Percentiles rank a stretch among this genome's conserved stretches.
Evolutionary conservation across 2,797 vertebrate species (phyloP).

Genomic region (Glyptemys insculpta): DNA sequence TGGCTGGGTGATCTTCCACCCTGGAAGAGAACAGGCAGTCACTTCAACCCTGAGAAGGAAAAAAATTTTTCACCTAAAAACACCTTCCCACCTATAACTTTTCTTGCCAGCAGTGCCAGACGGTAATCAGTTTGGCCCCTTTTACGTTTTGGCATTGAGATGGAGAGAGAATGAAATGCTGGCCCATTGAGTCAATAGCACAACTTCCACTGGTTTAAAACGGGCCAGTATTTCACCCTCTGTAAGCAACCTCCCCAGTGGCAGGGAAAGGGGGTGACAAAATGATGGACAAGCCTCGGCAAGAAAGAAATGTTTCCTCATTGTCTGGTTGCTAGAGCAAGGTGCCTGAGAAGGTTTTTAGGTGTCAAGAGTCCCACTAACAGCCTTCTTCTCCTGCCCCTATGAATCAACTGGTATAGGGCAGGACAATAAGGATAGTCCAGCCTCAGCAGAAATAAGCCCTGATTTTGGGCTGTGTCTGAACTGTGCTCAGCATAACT

Average conservation of each 20-base stretch:
- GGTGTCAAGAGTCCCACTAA: neutral
- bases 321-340: slow-evolving; percentile 18
- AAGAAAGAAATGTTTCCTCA: slow-evolving; percentile 20
- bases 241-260: neutral
- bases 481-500: slow-evolving; percentile 7
- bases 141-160: slow-evolving; percentile 57
- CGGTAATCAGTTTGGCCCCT: neutral
- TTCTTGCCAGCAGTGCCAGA: slow-evolving; percentile 41
- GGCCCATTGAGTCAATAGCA: neutral
- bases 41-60: neutral
- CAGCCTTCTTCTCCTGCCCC: neutral
- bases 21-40: neutral
- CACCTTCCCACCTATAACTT: slow-evolving; percentile 46
- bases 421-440: neutral
- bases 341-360: neutral
- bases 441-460: neutral
- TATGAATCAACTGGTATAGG: neutral
- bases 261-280: neutral
- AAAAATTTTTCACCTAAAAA: neutral
- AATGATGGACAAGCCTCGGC: neutral
- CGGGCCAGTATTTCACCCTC: neutral
- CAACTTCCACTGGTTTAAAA: neutral
- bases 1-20: neutral
- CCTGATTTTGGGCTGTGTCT: neutral
- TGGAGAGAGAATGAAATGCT: slow-evolving; percentile 37